Evolutionary conservation across 2,797 vertebrate genomes (phyloP), one percentile per base, ranked within the genome.

Genomic region (Tenualosa ilisha): DNA sequence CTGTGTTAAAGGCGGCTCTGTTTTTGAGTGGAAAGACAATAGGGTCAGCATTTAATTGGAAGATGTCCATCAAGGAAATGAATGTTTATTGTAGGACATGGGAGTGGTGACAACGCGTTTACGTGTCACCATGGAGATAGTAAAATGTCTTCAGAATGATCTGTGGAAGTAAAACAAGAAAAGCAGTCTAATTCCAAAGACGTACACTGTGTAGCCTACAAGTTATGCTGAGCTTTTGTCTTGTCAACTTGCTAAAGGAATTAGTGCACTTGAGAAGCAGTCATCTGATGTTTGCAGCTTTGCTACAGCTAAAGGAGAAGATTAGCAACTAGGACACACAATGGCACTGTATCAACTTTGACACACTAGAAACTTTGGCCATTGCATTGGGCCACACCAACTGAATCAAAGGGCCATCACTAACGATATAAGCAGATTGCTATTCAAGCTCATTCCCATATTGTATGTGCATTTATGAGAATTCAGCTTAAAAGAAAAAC

Each of bases 11-110:
- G 68, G 85, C 81, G 81, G 88, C 91, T 86, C 89, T 94, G 90
- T 92, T 91, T 5, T 88, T 86, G 85, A 89, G 79, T 84, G 85
- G 81, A 87, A 81, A 84, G 86, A 92, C 93, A 93, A 91, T 93
- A 68, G 88, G 81, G 65, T 61, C 61, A 31, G 40, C 83, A 81
- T 87, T 90, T 89, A 89, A 90, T 92, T 93, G 87, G 89, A 89
- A 87, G n/a, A 53, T 59, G 26, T 92, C 86, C 86, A 86, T 43
- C 50, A 65, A 82, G 88, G 86, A 89, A 88, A 85, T 4, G 17
- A 79, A 86, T 86, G 86, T 84, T 86, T 89, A 83, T 86, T 83
- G 31, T 84, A 86, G 86, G 86, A 88, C 82, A 85, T 82, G 86
- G 90, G 89, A 88, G 89, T 88, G 89, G 65, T 90, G 84, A 87